These are phyloP conservation scores for Rhagologus leucostigma DNA, from an alignment of 2,113 vertebrate genomes.

Conservation along the genomic window DNA sequence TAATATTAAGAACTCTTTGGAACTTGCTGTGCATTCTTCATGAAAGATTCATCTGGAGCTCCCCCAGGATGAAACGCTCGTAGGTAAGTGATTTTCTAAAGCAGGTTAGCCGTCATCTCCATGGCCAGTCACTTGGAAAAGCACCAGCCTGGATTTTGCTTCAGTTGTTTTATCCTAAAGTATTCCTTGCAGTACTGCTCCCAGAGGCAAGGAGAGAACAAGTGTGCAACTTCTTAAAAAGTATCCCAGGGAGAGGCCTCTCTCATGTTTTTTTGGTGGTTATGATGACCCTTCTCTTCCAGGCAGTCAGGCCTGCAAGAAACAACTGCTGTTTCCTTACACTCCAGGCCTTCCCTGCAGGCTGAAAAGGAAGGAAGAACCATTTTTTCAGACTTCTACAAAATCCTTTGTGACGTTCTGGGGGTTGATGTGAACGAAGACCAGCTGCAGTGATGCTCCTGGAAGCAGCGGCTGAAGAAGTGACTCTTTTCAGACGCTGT, in stretches of 20 bases:
- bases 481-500: background rate
- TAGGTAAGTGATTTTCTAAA: background rate
- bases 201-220: background rate
- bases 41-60: constrained; percentile 8
- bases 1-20: background rate
- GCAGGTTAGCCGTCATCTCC: background rate
- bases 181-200: background rate
- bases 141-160: background rate
- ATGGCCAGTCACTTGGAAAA: background rate
- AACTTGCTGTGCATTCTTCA: background rate
- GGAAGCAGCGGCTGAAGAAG: background rate
- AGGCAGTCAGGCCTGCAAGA: background rate
- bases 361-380: background rate
- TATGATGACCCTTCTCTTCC: background rate
- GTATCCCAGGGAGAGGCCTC: background rate
- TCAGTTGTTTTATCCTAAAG: background rate
- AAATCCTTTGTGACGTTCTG: background rate
- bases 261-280: background rate
- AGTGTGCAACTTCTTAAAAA: background rate
- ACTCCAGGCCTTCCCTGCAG: background rate
- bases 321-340: background rate
- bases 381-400: background rate
- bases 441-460: background rate
- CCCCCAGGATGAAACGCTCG: background rate
- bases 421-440: background rate